phyloP scores from a whole-genome alignment of 1,140 invertebrate genomes.

The Gryllus bimaculatus region DNA sequence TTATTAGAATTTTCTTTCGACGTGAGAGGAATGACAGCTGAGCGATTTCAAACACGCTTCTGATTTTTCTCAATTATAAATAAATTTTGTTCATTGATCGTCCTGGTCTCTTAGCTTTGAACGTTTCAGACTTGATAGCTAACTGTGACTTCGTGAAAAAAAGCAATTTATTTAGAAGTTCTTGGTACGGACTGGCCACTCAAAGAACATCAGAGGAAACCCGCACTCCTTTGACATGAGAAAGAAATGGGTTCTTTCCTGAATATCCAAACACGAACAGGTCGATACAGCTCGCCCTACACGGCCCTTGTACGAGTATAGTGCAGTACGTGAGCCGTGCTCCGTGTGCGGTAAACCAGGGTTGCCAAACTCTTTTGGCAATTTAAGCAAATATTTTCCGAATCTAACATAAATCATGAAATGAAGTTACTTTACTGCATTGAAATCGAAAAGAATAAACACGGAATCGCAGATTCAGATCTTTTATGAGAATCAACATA shows the following conservation, averaged over 20 bases:
- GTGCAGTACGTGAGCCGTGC: not conserved
- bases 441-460: too few species aligned
- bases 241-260: not conserved
- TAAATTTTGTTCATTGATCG: not conserved
- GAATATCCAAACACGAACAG: not conserved
- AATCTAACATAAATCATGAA: too few species aligned
- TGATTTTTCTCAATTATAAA: not conserved
- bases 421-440: too few species aligned
- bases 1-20: not conserved
- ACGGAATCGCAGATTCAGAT: too few species aligned
- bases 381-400: not conserved
- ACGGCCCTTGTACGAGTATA: not conserved
- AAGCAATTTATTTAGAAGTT: not conserved
- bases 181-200: not conserved
- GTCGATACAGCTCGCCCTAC: not conserved
- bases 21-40: not conserved
- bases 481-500: too few species aligned
- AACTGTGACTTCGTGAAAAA: not conserved
- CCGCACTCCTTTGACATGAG: not conserved
- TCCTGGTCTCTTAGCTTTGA: not conserved
- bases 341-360: not conserved
- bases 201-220: not conserved
- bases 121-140: not conserved
- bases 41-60: not conserved
- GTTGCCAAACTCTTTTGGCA: not conserved